phyloP scores from a whole-genome alignment of 1,140 invertebrate genomes.

The Drosophila leontia region DNA sequence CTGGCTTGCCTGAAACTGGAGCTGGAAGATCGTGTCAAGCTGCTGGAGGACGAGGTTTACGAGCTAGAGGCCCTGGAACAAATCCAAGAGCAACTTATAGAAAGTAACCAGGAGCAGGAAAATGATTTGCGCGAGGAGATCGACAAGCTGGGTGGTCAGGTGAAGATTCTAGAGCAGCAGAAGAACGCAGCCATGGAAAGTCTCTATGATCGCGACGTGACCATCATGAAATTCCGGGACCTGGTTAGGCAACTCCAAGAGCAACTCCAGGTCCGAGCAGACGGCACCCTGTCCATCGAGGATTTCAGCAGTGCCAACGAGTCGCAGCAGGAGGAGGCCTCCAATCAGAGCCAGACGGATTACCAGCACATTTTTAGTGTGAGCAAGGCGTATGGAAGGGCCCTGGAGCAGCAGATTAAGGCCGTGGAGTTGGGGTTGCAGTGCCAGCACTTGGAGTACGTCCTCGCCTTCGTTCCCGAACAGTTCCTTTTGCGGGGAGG shows the following conservation, averaged over 20 bases:
- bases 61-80: slow-evolving; percentile 93
- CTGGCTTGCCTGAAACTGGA: slow-evolving; percentile 96
- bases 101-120: slow-evolving; percentile 94
- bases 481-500: slow-evolving; percentile 95
- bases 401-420: slow-evolving; percentile 96
- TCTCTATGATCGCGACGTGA: slow-evolving; percentile 96
- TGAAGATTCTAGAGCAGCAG: slow-evolving; percentile 91
- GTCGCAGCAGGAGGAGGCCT: slow-evolving; percentile 70
- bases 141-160: slow-evolving; percentile 92
- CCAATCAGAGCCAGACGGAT: slow-evolving; percentile 89
- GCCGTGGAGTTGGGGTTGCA: slow-evolving; percentile 95
- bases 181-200: slow-evolving; percentile 94
- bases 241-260: slow-evolving; percentile 94
- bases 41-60: slow-evolving; percentile 95
- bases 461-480: slow-evolving; percentile 96
- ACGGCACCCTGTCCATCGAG: slow-evolving; percentile 70
- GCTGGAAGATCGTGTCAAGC: slow-evolving; percentile 94
- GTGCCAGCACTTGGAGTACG: slow-evolving; percentile 92
- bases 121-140: slow-evolving; percentile 96
- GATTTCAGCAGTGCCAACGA: slow-evolving; percentile 84
- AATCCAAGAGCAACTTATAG: slow-evolving; percentile 91
- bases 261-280: slow-evolving; percentile 85
- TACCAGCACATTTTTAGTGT: slow-evolving; percentile 96
- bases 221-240: slow-evolving; percentile 97
- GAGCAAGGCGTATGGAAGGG: slow-evolving; percentile 94